Conservation (phyloP, 2,113 vertebrate species). For the Tamias sibiricus region DNA sequence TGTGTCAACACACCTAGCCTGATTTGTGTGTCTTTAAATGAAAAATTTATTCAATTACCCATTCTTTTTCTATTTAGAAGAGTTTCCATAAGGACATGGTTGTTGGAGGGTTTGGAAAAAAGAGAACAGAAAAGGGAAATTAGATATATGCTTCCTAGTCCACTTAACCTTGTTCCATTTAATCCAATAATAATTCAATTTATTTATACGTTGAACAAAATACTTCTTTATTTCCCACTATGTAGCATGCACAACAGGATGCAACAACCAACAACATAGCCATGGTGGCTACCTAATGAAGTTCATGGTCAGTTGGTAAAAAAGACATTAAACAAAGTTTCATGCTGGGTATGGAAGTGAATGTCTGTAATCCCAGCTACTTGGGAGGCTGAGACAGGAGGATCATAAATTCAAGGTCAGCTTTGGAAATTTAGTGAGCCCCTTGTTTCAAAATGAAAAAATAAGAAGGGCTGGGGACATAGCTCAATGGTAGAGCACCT, state of each 20-base stretch:
- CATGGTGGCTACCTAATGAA: not conserved
- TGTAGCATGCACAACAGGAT: not conserved
- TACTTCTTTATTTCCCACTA: not conserved
- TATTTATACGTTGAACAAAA: not conserved
- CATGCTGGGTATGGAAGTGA: too few relatives aligned
- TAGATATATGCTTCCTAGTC: not conserved
- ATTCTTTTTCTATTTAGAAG: constrained; percentile 15
- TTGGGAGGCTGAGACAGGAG: too few relatives aligned
- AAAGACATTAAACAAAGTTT: not conserved
- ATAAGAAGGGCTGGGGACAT: too few relatives aligned
- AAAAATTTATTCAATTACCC: not conserved
- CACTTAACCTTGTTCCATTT: not conserved
- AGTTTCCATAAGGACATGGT: constrained; percentile 29
- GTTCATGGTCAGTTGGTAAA: not conserved
- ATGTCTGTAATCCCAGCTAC: too few relatives aligned
- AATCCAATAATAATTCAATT: not conserved
- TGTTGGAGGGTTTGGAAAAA: constrained; percentile 2
- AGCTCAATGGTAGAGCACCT: too few relatives aligned
- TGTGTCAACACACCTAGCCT: too few relatives aligned
- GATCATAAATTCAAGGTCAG: too few relatives aligned
- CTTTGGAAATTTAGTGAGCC: too few relatives aligned
- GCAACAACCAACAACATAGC: not conserved
- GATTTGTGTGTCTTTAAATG: not conserved
- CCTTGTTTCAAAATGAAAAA: too few relatives aligned
- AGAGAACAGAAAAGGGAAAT: constrained; percentile 26